A percentile compares a stretch with the other conserved stretches of the same genome.
phyloP scores from a whole-genome alignment of 2,797 vertebrate genomes.

The Lacerta agilis region DNA sequence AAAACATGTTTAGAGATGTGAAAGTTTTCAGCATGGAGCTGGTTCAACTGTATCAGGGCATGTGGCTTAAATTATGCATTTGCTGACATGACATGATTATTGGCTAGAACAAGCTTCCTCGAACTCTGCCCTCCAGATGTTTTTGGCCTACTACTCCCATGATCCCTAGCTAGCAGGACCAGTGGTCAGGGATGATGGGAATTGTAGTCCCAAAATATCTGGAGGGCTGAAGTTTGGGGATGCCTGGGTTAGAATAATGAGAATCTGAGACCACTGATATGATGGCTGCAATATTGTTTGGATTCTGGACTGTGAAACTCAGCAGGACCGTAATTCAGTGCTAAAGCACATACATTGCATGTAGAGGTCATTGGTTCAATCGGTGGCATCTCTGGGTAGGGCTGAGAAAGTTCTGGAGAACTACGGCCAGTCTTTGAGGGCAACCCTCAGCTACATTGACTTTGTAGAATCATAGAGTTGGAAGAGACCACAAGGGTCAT shows the following conservation, averaged over 20 bases:
- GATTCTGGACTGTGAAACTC: background rate
- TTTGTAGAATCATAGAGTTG: too few species aligned
- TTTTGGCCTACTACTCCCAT: too few species aligned
- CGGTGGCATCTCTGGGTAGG: background rate
- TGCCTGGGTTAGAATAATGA: background rate
- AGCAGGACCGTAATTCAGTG: background rate
- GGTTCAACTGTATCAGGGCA: background rate
- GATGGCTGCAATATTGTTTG: background rate
- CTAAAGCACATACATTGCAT: background rate
- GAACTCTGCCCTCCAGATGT: too few species aligned
- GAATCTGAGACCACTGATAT: background rate
- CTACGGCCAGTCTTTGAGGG: background rate
- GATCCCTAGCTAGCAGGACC: too few species aligned
- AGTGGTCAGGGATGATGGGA: too few species aligned
- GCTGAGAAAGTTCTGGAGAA: background rate
- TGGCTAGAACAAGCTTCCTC: too few species aligned
- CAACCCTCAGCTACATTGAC: background rate
- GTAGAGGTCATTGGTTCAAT: background rate
- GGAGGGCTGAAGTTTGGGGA: too few species aligned
- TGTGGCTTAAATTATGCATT: background rate
- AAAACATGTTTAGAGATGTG: background rate
- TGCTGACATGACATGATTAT: background rate
- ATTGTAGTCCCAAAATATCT: too few species aligned
- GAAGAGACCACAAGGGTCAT: too few species aligned
- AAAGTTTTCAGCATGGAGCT: background rate